Base-by-base conservation (phyloP, 2,797 vertebrate species). In the Denticeps clupeoides region DNA sequence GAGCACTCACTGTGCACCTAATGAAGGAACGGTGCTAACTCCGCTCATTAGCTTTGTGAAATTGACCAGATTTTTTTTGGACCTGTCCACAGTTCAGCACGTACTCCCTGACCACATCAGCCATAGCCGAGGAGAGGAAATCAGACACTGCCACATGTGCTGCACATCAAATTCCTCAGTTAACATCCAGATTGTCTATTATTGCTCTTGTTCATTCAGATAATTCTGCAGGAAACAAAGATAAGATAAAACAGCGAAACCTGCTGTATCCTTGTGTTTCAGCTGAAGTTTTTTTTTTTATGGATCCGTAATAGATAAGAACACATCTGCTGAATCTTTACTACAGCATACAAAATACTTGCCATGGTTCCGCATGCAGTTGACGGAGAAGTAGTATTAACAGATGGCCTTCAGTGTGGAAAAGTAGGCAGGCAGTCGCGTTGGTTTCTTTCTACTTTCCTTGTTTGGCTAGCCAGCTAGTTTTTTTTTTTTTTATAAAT, bases 131-230 rank as follows among this genome's bases (percentile, higher is more conserved):
- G 47, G 53, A 40, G 28, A 29, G 29, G 53, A 45, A 47, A 59
- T 59, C 53, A 59, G 54, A 45, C 21, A 12, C 56, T 65, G 63
- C 59, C 63, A 59, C 55, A 59, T 65, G 54, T 47, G 47, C 40
- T 62, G 59, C 47, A 24, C 13, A 43, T 65, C 63, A 65, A 62
- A 59, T 45, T 42, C 21, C 35, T 25, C 42, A 26, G 22, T 35
- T 16, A 35, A 38, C 18, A 4, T 10, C 21, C 35, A 21, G 35
- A 38, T 38, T 38, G 35, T 35, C 35, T 38, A 16, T 16, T 38
- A 21, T 19, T 37, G 35, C 32, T 16, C 16, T 35, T 16, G 16
- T 13, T 7, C 1, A 18, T 9, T 38, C 15, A 19, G 8, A 38
- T 19, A 8, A 18, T 10, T 32, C 38, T 21, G 18, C 18, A 1